Evolutionary conservation across 2,888 invertebrate genomes (phyloP).

Genomic region (Spilosoma lubricipeda): DNA sequence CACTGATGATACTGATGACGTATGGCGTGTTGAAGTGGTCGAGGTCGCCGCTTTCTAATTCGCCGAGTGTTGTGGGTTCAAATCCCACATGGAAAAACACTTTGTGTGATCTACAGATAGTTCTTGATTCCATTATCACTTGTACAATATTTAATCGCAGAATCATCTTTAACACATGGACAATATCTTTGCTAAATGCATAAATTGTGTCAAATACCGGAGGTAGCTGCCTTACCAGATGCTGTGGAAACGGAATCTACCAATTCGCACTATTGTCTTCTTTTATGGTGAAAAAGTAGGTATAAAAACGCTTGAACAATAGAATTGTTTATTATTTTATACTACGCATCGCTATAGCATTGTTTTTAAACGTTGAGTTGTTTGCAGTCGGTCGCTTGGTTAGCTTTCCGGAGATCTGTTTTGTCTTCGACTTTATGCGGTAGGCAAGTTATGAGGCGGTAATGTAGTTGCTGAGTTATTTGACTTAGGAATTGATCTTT

Average conservation of each 20-base stretch:
- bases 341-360: constrained; percentile 6
- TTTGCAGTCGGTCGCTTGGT: constrained; percentile 10
- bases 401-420: constrained; percentile 2
- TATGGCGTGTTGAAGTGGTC: too few species aligned
- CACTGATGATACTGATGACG: too few species aligned
- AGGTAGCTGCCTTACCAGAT: neutral
- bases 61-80: too few species aligned
- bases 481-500: neutral
- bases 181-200: neutral
- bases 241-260: constrained; percentile 8
- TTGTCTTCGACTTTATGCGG: neutral
- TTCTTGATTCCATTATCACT: too few species aligned
- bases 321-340: constrained; percentile 13
- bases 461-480: neutral
- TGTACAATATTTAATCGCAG: too few species aligned
- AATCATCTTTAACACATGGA: neutral
- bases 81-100: too few species aligned
- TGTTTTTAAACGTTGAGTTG: constrained; percentile 8
- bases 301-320: constrained; percentile 30
- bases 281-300: constrained; percentile 21
- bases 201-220: neutral
- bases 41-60: too few species aligned
- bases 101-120: too few species aligned
- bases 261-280: constrained; percentile 18
- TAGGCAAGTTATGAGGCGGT: too few species aligned